Conservation (phyloP, 2,113 vertebrate species). For the Tamias sibiricus region DNA sequence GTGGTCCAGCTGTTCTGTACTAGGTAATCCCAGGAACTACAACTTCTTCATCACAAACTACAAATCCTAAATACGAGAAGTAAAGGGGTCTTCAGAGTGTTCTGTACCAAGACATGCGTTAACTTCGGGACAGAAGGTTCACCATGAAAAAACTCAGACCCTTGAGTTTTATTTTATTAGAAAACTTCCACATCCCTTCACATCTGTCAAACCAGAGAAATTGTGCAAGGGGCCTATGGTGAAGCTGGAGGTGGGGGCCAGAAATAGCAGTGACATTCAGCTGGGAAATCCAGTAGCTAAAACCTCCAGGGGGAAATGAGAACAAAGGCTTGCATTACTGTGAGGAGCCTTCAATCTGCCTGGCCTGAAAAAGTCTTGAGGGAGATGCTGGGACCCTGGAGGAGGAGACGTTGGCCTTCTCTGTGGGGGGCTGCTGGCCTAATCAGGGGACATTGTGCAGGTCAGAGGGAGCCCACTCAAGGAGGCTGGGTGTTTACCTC, state of each 20-base stretch:
- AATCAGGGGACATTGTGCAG: slow-evolving; percentile 76
- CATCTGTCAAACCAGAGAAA: slow-evolving; percentile 4
- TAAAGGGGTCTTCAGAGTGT: background rate
- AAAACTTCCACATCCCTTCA: background rate
- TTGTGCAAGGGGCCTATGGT: background rate
- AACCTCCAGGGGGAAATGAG: background rate
- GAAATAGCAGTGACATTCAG: slow-evolving; percentile 54
- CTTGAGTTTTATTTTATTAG: slow-evolving; percentile 27
- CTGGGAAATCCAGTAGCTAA: slow-evolving; percentile 51
- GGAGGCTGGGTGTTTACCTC: slow-evolving; percentile 58
- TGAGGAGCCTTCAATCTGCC: background rate
- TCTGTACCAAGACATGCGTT: background rate
- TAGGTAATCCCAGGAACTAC: background rate
- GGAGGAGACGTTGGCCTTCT: background rate
- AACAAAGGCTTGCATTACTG: slow-evolving; percentile 71
- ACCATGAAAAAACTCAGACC: background rate
- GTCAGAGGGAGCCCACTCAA: slow-evolving; percentile 20
- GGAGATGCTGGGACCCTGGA: background rate
- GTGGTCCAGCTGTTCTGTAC: background rate
- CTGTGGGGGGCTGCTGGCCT: background rate
- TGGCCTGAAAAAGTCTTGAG: background rate
- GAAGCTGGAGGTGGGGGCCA: background rate
- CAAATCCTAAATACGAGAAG: background rate
- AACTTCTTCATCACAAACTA: background rate
- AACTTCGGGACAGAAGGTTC: slow-evolving; percentile 4